These are phyloP conservation scores for Psilopsiagon aurifrons DNA, from an alignment of 2,113 vertebrate genomes.

Conservation along the genomic window DNA sequence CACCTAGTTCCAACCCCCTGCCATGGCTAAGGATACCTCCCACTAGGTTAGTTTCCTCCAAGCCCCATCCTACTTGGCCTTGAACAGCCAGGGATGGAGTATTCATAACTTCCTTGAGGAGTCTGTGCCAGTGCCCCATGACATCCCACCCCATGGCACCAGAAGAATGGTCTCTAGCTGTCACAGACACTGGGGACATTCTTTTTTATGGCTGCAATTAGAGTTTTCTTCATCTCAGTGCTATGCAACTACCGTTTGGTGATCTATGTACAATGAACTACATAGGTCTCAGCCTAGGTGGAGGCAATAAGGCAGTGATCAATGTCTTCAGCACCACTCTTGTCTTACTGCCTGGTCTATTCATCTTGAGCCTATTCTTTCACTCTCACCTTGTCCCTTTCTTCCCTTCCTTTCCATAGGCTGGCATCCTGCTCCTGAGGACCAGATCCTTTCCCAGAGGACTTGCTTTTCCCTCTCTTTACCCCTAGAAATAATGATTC, in stretches of 20 bases:
- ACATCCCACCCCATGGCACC: rapidly evolving
- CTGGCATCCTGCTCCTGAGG: neutral
- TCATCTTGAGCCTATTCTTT: neutral
- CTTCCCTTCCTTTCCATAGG: neutral
- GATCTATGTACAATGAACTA: neutral
- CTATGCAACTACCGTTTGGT: neutral
- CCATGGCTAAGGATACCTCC: neutral
- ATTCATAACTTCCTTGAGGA: neutral
- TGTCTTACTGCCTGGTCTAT: neutral
- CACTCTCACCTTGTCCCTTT: neutral
- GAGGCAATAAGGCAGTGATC: neutral
- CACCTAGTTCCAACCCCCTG: neutral
- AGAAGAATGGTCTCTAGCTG: neutral
- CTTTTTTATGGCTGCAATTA: neutral
- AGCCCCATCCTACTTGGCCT: neutral
- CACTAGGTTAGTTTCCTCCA: neutral
- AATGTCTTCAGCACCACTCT: neutral
- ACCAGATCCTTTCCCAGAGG: neutral
- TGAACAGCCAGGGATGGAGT: neutral
- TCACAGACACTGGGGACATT: rapidly evolving
- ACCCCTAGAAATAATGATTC: neutral
- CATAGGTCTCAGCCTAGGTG: neutral
- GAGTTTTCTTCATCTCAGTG: neutral
- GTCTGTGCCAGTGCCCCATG: neutral
- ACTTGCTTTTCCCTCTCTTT: neutral